These are phyloP conservation scores for Neodiprion pinetum DNA, from an alignment of 1,140 invertebrate species.

Conservation along the genomic window DNA sequence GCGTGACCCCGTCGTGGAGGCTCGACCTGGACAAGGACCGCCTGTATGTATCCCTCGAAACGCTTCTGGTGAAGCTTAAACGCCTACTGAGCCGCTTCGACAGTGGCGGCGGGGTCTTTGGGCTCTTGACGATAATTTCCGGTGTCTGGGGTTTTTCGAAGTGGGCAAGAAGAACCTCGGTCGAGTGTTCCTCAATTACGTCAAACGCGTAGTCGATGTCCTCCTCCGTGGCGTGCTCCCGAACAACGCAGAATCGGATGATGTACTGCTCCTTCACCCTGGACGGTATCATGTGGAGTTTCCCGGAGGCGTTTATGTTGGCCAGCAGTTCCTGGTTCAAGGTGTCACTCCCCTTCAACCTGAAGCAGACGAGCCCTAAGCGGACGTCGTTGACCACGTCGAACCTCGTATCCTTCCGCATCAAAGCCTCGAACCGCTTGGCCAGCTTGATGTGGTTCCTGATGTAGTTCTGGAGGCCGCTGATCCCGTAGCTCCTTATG, in stretches of 20 bases:
- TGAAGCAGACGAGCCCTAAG: conserved; percentile 75
- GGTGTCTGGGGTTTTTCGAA: conserved; percentile 44
- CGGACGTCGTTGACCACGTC: conserved; percentile 85
- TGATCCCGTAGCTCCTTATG: conserved; percentile 82
- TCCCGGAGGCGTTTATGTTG: conserved; percentile 86
- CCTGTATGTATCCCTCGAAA: conserved; percentile 69
- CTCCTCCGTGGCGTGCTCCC: conserved; percentile 77
- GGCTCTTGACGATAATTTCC: conserved; percentile 51
- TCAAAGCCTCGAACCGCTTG: conserved; percentile 81
- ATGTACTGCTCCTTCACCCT: conserved; percentile 78
- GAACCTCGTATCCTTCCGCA: conserved; percentile 79
- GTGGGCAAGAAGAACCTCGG: conserved; percentile 67
- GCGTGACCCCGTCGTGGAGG: conserved; percentile 72
- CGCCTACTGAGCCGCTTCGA: conserved; percentile 67
- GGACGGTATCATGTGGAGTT: conserved; percentile 90
- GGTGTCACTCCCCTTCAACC: conserved; percentile 73
- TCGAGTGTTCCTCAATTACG: conserved; percentile 74
- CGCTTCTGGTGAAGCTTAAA: conserved; percentile 73
- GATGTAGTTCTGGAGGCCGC: conserved; percentile 83
- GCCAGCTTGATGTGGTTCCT: conserved; percentile 88
- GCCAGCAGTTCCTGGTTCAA: conserved; percentile 83
- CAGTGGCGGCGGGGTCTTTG: conserved; percentile 62
- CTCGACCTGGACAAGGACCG: conserved; percentile 67
- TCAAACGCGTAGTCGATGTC: conserved; percentile 82
- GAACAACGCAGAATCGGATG: conserved; percentile 85